These are phyloP conservation scores for Orussus abietinus DNA, from an alignment of 1,140 invertebrate species.

Conservation along the genomic window DNA sequence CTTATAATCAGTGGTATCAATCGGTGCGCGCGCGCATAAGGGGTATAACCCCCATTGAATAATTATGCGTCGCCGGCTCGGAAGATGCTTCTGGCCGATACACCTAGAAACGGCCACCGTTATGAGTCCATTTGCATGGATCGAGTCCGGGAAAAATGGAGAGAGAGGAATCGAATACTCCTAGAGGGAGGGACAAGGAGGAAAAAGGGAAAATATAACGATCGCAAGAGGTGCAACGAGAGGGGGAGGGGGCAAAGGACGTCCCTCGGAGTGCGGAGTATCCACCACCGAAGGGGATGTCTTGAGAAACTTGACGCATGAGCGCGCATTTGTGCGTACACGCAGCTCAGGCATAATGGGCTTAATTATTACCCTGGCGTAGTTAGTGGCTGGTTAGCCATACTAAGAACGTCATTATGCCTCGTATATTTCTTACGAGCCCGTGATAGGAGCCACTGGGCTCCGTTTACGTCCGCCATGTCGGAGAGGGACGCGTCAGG, in stretches of 20 bases:
- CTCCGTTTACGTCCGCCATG: too few relatives aligned
- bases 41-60: conserved; percentile 43
- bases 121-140: conserved; percentile 11
- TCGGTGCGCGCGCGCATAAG: conserved; percentile 35
- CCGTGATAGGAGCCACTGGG: conserved; percentile 25
- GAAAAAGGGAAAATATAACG: conserved; percentile 19
- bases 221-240: conserved; percentile 10
- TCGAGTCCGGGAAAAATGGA: conserved; percentile 5
- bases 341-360: conserved; percentile 31
- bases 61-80: conserved; percentile 40
- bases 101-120: conserved; percentile 24
- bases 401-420: conserved; percentile 47
- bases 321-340: conserved; percentile 44
- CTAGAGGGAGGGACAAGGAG: conserved; percentile 23
- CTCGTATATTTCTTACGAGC: conserved; percentile 31
- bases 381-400: conserved; percentile 46
- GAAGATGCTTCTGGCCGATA: conserved; percentile 40
- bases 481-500: too few relatives aligned
- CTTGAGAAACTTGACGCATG: conserved; percentile 45
- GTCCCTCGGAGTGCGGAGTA: conserved; percentile 1
- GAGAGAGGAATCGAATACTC: neutral
- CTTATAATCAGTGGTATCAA: conserved; percentile 45
- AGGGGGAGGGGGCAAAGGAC: conserved; percentile 9
- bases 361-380: conserved; percentile 45
- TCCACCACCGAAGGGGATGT: conserved; percentile 26